Percentiles rank a stretch among this genome's conserved stretches.
Evolutionary conservation across 2,797 vertebrate species (phyloP).

Genomic region (Lophius americanus): DNA sequence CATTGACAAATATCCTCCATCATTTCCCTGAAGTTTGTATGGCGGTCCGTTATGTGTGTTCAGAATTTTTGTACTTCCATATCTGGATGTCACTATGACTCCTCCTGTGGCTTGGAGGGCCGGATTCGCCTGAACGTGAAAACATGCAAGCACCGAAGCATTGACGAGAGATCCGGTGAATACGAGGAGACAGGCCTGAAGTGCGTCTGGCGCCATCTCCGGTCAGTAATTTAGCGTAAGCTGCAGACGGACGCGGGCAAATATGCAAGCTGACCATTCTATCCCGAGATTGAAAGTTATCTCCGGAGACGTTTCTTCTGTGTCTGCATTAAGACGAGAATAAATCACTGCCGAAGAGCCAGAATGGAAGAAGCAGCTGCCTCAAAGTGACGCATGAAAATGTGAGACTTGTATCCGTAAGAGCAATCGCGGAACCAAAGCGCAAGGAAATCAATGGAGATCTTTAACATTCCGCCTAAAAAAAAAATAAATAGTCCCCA

Average conservation of each 20-base stretch:
- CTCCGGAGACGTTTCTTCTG: slow-evolving; percentile 25
- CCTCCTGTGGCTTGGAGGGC: slow-evolving; percentile 17
- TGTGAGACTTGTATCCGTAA: neutral
- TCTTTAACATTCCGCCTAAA: neutral
- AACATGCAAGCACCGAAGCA: slow-evolving; percentile 5
- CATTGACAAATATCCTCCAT: slow-evolving; percentile 18
- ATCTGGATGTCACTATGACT: slow-evolving; percentile 18
- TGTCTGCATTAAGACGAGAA: slow-evolving; percentile 27
- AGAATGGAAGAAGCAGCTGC: slow-evolving; percentile 4
- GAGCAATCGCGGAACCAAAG: neutral
- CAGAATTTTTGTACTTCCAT: slow-evolving; percentile 36
- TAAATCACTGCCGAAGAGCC: slow-evolving; percentile 25
- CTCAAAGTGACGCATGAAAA: no score
- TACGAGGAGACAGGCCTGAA: slow-evolving; percentile 24
- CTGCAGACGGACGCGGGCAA: slow-evolving; percentile 15
- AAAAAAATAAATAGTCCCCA: neutral
- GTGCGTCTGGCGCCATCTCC: slow-evolving; percentile 22
- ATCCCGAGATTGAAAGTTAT: slow-evolving; percentile 33
- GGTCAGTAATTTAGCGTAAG: slow-evolving; percentile 22
- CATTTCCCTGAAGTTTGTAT: slow-evolving; percentile 26
- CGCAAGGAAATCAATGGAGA: neutral
- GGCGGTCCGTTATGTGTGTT: neutral
- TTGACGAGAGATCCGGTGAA: slow-evolving; percentile 3
- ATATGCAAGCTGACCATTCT: slow-evolving; percentile 35
- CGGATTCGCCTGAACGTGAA: slow-evolving; percentile 15